Percentiles rank a stretch among this genome's conserved stretches.
Evolutionary conservation across 92 coral and sea anemone species (phyloP).

Genomic region (Palythoa grandiflora): DNA sequence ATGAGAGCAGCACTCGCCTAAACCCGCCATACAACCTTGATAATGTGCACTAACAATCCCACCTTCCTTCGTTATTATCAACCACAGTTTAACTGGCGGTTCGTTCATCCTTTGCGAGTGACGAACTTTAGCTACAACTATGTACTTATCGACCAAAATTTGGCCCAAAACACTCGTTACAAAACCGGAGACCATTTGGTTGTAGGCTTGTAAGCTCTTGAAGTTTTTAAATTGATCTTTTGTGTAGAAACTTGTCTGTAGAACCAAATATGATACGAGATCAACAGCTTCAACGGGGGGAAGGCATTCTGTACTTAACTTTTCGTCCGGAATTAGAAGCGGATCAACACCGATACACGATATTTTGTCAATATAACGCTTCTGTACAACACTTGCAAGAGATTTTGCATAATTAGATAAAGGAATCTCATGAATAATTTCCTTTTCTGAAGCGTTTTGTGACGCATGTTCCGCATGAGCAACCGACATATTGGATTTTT

Average conservation of each 20-base stretch:
- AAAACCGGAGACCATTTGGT: conserved; percentile 71
- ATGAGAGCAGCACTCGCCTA: conserved; percentile 49
- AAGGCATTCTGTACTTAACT: conserved; percentile 34
- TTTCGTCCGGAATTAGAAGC: conserved; percentile 46
- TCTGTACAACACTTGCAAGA: conserved; percentile 23
- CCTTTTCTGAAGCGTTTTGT: conserved; percentile 37
- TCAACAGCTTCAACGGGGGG: conserved; percentile 50
- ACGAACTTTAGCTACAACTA: conserved; percentile 62
- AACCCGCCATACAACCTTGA: conserved; percentile 67
- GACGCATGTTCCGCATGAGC: conserved; percentile 30
- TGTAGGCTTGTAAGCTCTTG: conserved; percentile 66
- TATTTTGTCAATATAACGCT: conserved; percentile 38
- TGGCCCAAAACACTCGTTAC: conserved; percentile 51
- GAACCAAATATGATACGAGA: conserved; percentile 49
- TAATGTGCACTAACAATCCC: conserved; percentile 60
- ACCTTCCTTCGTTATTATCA: conserved; percentile 61
- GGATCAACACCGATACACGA: conserved; percentile 47
- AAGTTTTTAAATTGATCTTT: conserved; percentile 66
- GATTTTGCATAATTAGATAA: conserved; percentile 27
- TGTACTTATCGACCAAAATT: conserved; percentile 55
- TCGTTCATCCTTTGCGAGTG: conserved; percentile 74
- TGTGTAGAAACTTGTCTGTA: conserved; percentile 69
- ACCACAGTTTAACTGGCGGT: conserved; percentile 51
- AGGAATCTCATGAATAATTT: conserved; percentile 51
- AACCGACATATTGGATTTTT: conserved; percentile 48